These are phyloP conservation scores for Rousettus leschenaultii DNA, from an alignment of 2,113 vertebrate species.

Conservation along the genomic window DNA sequence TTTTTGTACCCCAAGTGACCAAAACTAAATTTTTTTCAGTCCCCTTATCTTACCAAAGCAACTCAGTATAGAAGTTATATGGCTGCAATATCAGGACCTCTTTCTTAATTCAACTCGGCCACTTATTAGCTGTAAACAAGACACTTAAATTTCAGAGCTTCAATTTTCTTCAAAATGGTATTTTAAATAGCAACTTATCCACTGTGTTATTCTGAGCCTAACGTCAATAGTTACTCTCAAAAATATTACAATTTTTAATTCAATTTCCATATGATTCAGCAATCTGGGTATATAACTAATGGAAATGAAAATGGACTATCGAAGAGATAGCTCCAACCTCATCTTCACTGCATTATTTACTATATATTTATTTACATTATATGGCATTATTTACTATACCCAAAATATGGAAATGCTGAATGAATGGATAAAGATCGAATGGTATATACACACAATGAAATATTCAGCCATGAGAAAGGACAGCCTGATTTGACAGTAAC, in stretches of 20 bases:
- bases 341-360: not conserved
- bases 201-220: not conserved
- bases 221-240: not conserved
- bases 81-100: not conserved
- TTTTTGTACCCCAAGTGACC: not conserved
- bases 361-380: no score
- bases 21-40: not conserved
- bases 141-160: not conserved
- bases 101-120: not conserved
- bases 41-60: not conserved
- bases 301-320: not conserved
- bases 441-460: not conserved
- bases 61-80: not conserved
- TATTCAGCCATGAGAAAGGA: not conserved
- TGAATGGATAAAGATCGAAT: not conserved
- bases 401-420: not conserved
- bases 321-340: not conserved
- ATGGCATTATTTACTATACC: not conserved
- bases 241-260: not conserved
- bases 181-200: not conserved
- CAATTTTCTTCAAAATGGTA: not conserved
- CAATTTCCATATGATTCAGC: not conserved
- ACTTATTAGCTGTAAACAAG: not conserved
- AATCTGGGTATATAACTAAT: not conserved
- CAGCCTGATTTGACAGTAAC: no score